phyloP scores from a whole-genome alignment of 2,113 vertebrate species.

The Psittacula cyanocephala region DNA sequence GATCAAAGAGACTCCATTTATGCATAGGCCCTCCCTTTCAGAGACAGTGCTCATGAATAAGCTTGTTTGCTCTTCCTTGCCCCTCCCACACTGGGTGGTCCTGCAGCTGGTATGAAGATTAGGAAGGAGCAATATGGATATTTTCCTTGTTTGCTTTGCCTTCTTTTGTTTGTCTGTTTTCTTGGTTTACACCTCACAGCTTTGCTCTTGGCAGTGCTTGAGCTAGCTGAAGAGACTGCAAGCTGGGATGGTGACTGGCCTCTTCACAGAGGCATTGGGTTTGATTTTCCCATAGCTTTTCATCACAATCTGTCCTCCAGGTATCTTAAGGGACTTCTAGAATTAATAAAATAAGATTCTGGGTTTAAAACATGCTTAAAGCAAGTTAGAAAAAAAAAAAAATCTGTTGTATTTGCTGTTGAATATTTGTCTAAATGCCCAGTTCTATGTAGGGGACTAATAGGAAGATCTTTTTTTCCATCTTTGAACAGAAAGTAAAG shows the following conservation, averaged over 20 bases:
- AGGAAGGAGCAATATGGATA: neutral
- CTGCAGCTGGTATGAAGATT: neutral
- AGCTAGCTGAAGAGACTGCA: neutral
- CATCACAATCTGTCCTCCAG: neutral
- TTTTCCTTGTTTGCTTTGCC: neutral
- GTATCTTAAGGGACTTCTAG: neutral
- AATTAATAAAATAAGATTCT: neutral
- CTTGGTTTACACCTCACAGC: neutral
- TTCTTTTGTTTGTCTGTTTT: neutral
- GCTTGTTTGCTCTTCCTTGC: neutral
- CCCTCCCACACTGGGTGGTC: neutral
- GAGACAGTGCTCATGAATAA: neutral
- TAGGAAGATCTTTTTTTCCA: neutral
- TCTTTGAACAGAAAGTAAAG: neutral
- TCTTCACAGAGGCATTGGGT: neutral
- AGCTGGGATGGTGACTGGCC: neutral
- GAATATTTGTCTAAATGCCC: neutral
- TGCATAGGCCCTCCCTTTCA: neutral
- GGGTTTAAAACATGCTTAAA: neutral
- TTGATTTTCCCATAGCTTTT: neutral
- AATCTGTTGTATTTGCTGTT: neutral
- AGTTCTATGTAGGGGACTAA: neutral
- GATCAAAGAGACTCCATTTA: neutral
- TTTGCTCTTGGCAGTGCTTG: neutral
- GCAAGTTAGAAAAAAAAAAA: neutral